A percentile compares a stretch with the other conserved stretches of the same genome.
phyloP scores from a whole-genome alignment of 2,888 invertebrate species.

The Amaurobius ferox region DNA sequence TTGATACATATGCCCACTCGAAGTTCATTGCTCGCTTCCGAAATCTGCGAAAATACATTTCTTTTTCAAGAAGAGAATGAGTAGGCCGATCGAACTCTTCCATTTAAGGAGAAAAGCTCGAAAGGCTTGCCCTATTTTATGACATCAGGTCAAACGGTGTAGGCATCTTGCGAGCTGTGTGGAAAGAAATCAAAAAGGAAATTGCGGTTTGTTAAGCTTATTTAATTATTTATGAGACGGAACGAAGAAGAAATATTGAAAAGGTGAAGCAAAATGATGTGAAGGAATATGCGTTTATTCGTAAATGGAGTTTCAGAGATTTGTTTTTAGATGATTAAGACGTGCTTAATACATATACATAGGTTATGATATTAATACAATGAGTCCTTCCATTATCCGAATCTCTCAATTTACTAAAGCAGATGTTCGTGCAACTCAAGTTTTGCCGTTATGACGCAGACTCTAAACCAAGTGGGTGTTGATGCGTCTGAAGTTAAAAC shows the following conservation, averaged over 20 bases:
- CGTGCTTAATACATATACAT: no score
- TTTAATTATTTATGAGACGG: neutral
- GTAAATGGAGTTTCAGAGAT: no score
- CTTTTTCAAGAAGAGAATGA: neutral
- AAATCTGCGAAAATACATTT: slow-evolving; percentile 11
- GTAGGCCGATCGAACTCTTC: slow-evolving; percentile 8
- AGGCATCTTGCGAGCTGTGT: neutral
- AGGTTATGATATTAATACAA: no score
- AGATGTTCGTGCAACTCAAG: no score
- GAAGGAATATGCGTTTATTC: no score
- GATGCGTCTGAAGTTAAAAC: no score
- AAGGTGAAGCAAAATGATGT: no score
- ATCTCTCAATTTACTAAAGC: no score
- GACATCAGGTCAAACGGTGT: slow-evolving; percentile 26
- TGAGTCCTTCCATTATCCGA: no score
- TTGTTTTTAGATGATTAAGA: no score
- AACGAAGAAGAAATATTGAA: neutral
- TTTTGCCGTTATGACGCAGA: no score
- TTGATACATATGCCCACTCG: slow-evolving; percentile 17
- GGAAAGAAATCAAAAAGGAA: slow-evolving; percentile 9
- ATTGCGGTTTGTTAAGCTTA: neutral
- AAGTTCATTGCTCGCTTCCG: slow-evolving; percentile 21
- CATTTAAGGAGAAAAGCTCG: slow-evolving; percentile 36
- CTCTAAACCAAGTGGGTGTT: no score
- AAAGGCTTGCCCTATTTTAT: slow-evolving; percentile 35